Base-by-base conservation (phyloP, 2,888 invertebrate species). In the Cheilosia grossa region DNA sequence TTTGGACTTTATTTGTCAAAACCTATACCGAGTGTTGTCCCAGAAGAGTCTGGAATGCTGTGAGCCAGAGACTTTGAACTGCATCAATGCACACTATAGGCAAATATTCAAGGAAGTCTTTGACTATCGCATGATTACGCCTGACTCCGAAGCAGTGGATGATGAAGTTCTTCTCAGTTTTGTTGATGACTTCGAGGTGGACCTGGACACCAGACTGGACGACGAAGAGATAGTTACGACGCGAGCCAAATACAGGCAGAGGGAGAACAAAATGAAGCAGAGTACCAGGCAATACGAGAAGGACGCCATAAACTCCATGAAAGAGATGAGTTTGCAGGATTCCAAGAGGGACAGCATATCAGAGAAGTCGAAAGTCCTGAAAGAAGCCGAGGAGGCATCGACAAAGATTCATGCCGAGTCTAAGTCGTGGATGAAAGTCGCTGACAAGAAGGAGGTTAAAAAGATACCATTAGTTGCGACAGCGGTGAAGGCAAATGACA, bases 1-100 rank as follows among this genome's bases (percentile, higher is more conserved):
- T 90, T 94, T 96, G 93, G 95, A 96, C 88, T 97, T 95, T 89
- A 95, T 97, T 78, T 94, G 94, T 5, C 92, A 95, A 61, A 98
- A 98, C 91, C 91, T 97, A 53, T 92, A 95, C 5, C 93, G 95
- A 19, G 92, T 97, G 13, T 91, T 97, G 6, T 96, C 96, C 90
- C 94, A 94, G 87, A 94, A 94, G 88, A 92, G 93, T 37, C 91
- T 97, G 64, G 95, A 96, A 82, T 91, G 93, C 17, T 90, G 96
- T 73, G 94, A 95, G 82, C 92, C 94, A 1, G 92, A 93, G 0
- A 91, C 95, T 0, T 90, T 97, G 30, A 93, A 93, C 54, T 95
- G 95, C 53, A 92, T 97, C 19, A 94, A 95, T 2, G 92, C 92
- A 4, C 95, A 95, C 90, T 97, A 97, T 89, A 93, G 94, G 78